These are phyloP conservation scores for Rotaria macrura DNA, from an alignment of 2,888 invertebrate genomes.

Conservation along the genomic window DNA sequence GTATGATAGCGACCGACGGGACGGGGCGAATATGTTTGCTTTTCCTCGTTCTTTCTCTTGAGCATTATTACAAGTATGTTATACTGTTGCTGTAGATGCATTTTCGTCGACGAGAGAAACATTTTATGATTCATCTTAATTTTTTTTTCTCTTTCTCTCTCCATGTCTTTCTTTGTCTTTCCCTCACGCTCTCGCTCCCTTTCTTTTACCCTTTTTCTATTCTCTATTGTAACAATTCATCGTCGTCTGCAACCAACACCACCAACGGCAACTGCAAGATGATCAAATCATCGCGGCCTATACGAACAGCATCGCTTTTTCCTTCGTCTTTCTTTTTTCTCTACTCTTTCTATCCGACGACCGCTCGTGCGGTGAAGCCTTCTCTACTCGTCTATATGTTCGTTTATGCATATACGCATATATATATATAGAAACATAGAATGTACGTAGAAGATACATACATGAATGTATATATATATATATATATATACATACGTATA, in stretches of 20 bases:
- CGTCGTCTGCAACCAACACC: neutral
- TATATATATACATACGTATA: neutral
- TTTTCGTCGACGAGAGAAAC: slow-evolving; percentile 4
- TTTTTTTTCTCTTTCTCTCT: neutral
- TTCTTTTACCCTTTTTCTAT: neutral
- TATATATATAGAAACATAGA: neutral
- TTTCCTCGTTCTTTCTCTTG: neutral
- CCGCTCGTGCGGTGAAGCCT: slow-evolving; percentile 10
- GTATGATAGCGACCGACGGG: neutral
- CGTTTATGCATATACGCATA: neutral
- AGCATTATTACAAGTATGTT: neutral
- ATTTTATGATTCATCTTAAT: neutral
- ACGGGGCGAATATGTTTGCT: neutral
- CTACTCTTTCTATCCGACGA: slow-evolving; percentile 12
- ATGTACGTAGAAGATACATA: no score
- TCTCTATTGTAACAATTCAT: neutral
- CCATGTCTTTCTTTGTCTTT: no score
- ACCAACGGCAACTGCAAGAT: neutral
- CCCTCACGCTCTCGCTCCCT: neutral
- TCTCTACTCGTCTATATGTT: neutral
- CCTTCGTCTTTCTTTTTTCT: neutral
- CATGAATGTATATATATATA: neutral
- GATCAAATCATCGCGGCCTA: slow-evolving; percentile 12
- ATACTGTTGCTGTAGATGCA: neutral
- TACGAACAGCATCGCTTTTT: neutral